Percentiles rank a stretch among this genome's conserved stretches.
Conservation (phyloP, 2,797 vertebrate genomes). For the Betta splendens region DNA sequence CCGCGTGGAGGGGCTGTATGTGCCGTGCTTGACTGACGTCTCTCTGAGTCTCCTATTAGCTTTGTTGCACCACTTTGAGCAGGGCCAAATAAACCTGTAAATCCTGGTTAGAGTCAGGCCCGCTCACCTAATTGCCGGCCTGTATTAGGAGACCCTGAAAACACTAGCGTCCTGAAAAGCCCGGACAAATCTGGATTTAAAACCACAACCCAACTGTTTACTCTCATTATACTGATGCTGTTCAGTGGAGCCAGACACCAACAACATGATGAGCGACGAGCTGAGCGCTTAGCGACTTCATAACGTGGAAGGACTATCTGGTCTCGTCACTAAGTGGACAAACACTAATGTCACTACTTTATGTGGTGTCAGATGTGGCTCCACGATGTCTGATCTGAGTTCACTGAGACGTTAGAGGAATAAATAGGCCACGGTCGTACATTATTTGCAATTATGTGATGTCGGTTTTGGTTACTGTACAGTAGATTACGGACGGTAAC, state of each 20-base stretch:
- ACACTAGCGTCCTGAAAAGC: neutral
- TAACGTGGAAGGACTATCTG: no score
- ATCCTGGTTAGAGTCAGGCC: neutral
- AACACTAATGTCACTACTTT: no score
- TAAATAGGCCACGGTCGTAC: neutral
- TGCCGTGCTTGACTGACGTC: neutral
- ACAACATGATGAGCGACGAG: neutral
- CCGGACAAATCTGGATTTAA: neutral
- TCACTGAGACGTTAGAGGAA: no score
- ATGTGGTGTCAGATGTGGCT: no score
- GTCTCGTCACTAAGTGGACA: no score
- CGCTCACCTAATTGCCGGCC: neutral
- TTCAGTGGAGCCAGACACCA: no score
- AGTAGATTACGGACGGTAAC: no score
- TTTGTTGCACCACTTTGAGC: constrained; percentile 3
- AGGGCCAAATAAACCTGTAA: neutral
- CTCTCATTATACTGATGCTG: neutral
- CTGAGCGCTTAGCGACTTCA: no score
- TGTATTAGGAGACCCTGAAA: neutral
- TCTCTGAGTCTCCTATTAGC: neutral
- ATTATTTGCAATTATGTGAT: neutral
- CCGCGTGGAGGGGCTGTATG: neutral
- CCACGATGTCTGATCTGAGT: no score
- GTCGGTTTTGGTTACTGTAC: no score
- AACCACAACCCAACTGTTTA: neutral